Conservation (phyloP, 2,113 vertebrate species). For the Erythrolamprus reginae region DNA sequence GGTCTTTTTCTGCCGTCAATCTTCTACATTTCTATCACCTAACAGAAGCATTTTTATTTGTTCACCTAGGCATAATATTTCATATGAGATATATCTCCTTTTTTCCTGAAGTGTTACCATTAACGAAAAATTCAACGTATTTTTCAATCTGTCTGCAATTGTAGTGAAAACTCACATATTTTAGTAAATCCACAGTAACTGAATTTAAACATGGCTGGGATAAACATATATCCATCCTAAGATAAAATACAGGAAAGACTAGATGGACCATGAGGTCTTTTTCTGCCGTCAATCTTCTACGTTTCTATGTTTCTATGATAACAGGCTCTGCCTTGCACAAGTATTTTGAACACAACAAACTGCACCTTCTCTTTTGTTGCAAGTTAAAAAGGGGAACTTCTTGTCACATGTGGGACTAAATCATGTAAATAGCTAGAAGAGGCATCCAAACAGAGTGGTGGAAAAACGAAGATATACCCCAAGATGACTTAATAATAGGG, state of each 20-base stretch:
- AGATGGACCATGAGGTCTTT: too few species aligned
- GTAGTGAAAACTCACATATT: constrained; percentile 40
- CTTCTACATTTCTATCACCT: background rate
- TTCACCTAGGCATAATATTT: constrained; percentile 20
- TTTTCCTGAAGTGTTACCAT: too few species aligned
- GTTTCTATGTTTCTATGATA: too few species aligned
- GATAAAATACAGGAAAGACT: too few species aligned
- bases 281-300: too few species aligned
- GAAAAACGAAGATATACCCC: too few species aligned
- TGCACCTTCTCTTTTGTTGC: background rate
- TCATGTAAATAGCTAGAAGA: background rate
- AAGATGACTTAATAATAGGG: too few species aligned
- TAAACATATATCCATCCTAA: too few species aligned
- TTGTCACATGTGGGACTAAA: background rate
- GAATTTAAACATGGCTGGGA: too few species aligned
- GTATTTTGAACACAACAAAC: background rate
- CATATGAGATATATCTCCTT: background rate
- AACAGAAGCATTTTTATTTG: background rate
- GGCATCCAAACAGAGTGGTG: too few species aligned
- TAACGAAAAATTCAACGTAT: constrained; percentile 27
- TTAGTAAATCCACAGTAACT: too few species aligned
- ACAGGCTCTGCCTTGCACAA: background rate
- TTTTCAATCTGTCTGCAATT: constrained; percentile 51
- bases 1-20: too few species aligned
- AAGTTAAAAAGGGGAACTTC: background rate